Base-by-base conservation (phyloP, 2,113 vertebrate genomes). In the Myrmecobius fasciatus region DNA sequence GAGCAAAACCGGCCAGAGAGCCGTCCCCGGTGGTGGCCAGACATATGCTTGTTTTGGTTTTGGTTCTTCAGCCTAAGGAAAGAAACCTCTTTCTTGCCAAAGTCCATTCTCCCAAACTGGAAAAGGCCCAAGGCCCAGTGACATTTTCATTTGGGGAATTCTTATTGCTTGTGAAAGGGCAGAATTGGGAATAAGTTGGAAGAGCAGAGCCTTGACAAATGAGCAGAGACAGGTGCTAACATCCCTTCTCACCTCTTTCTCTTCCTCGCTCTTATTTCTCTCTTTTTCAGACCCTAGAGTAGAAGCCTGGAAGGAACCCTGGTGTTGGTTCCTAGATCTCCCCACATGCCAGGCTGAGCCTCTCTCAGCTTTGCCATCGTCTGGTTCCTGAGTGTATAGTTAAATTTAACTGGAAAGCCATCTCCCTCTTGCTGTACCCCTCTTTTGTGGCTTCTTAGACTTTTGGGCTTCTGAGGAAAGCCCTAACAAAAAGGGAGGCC, bases 181-280 rank as follows among this genome's bases (percentile, higher is more conserved):
- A 53, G 94, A 56, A 46, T 20, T 8, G 91, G 51, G 96, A 91
- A 49, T 67, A 88, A 51, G 51, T 54, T 49, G 56, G 22, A 14
- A 36, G 53, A 91, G 52, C 5, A 1, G n/a, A 9, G 47, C 1
- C 31, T 2, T n/a, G 10, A 17, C 0, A 3, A 26, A 24, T 0
- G 0, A 7, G 43, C 0, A 0, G 0, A 0, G n/a, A n/a, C 49
- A 28, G 20, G 8, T 25, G 49, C 46, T 0, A 31, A 25, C n/a
- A 11, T 95, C 93, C 17, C 48, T 56, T 75, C 14, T 28, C 0
- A 36, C 28, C 46, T 89, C 56, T 60, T 52, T 25, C 3, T 49
- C 48, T 53, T 51, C 20, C 8, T 31, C 46, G 25, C 88, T 47
- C 88, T 90, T 51, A 3, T 48, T 10, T 90, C 1, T 90, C 25